phyloP scores from a whole-genome alignment of 2,888 invertebrate genomes.

The Drosophila neonasuta region DNA sequence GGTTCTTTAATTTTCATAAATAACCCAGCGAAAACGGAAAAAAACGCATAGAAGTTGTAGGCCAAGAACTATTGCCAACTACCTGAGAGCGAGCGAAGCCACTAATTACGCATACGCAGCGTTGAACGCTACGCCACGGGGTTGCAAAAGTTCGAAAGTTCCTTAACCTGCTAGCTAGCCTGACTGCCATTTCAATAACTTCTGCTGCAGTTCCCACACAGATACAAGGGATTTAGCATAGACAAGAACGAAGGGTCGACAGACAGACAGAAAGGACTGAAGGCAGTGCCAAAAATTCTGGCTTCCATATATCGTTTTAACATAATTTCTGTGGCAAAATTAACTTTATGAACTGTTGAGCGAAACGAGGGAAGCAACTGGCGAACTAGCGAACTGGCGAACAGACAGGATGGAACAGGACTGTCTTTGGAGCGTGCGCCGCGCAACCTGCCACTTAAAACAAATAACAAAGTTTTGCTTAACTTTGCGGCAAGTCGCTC shows the following conservation, averaged over 20 bases:
- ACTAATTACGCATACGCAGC: conserved; percentile 79
- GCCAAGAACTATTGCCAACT: conserved; percentile 53
- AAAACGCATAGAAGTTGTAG: conserved; percentile 36
- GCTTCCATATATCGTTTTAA: conserved; percentile 78
- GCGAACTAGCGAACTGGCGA: conserved; percentile 1
- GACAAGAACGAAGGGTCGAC: background rate
- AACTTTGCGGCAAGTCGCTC: conserved; percentile 72
- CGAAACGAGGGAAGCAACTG: conserved; percentile 45
- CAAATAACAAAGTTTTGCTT: conserved; percentile 79
- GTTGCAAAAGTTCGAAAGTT: conserved; percentile 67
- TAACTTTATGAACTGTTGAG: conserved; percentile 81
- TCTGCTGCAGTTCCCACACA: conserved; percentile 71
- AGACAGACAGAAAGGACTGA: background rate
- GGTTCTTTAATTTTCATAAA: conserved; percentile 76
- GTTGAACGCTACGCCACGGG: conserved; percentile 41
- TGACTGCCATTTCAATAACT: conserved; percentile 67
- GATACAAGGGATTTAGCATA: conserved; percentile 34
- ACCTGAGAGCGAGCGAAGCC: conserved; percentile 55
- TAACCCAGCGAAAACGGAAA: conserved; percentile 38
- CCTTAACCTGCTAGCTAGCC: conserved; percentile 60
- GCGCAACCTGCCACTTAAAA: conserved; percentile 77
- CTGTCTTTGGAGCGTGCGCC: conserved; percentile 57
- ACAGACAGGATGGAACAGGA: conserved; percentile 34
- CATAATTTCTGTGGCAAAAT: conserved; percentile 79
- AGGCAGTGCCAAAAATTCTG: conserved; percentile 45